A percentile compares a stretch with the other conserved stretches of the same genome.
Conservation (phyloP, 2,113 vertebrate species). For the Azemiops feae region DNA sequence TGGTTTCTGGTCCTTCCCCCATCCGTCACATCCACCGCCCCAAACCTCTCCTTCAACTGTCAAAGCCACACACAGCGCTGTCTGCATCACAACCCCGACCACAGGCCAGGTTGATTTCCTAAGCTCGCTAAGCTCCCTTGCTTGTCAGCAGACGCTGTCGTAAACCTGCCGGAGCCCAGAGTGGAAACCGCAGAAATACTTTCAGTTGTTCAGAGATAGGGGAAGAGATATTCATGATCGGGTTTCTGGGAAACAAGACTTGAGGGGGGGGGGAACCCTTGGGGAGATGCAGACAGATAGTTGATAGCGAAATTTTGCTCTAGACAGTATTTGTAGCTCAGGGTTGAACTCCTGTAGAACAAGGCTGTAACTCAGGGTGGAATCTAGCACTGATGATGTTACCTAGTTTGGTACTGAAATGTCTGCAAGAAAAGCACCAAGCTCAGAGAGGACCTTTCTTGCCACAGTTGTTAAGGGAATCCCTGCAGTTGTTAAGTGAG, state of each 20-base stretch:
- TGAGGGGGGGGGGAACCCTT: neutral
- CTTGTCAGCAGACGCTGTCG: neutral
- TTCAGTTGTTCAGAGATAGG: neutral
- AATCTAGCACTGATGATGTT: neutral
- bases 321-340: neutral
- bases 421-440: too few species aligned
- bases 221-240: neutral
- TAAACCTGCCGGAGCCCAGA: neutral
- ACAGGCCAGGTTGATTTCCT: neutral
- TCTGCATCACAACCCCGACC: neutral
- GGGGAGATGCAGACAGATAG: neutral
- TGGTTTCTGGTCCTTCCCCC: neutral
- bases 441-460: too few species aligned
- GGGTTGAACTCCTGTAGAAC: neutral
- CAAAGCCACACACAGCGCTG: neutral
- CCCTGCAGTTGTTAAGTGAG: too few species aligned
- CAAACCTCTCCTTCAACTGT: neutral
- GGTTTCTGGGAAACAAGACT: neutral
- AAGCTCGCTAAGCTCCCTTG: too few species aligned
- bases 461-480: too few species aligned
- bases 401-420: too few species aligned
- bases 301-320: neutral
- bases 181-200: constrained; percentile 6
- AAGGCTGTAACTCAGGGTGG: too few species aligned
- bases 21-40: neutral